Base-by-base conservation (phyloP, 2,888 invertebrate genomes). In the Tricholauxania praeusta region DNA sequence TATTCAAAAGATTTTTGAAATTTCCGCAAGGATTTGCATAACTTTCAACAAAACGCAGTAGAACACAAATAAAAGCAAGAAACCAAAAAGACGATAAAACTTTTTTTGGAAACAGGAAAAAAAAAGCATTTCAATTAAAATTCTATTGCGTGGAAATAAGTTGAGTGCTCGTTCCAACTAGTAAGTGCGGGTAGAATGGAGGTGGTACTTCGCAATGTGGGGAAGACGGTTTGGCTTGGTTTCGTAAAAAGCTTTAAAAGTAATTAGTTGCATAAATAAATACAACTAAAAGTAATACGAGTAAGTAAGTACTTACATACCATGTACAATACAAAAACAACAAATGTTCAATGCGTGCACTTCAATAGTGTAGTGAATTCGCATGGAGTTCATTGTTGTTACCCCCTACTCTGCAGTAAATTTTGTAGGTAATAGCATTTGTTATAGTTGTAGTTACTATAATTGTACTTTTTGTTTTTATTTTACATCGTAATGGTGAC, bases 231-330 rank as follows among this genome's bases (percentile, higher is more conserved):
- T 64, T 17, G 19, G 1, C 8, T n/a, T 17, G 49, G 47, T 49
- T n/a, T 19, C 12, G 17, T 66, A 55, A 39, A 47, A 59, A 59
- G 55, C 67, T 68, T 68, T 68, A 15, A 57, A 69, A 70, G 63
- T 70, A 73, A 73, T 70, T 73, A 73, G 69, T 59, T 73, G 51
- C 62, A 73, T 62, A 71, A 71, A 73, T 71, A 71, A 62, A 47
- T 55, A 15, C 32, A 10, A 52, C 39, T 28, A 65, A 65, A 51
- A 70, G 62, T 62, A 62, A 28, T 28, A 28, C 28, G 28, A 28
- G 52, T 62, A 62, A 39, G 39, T 39, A 10, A 10, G n/a, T 57
- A 47, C n/a, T n/a, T n/a, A n/a, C 14, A 39, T 47, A 28, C 28
- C 28, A 22, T 22, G 22, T 2, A 22, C 39, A 10, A 22, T 47